Percentiles rank a stretch among this genome's conserved stretches.
Evolutionary conservation across 2,888 invertebrate species (phyloP).

Genomic region (Dasysyrphus albostriatus): DNA sequence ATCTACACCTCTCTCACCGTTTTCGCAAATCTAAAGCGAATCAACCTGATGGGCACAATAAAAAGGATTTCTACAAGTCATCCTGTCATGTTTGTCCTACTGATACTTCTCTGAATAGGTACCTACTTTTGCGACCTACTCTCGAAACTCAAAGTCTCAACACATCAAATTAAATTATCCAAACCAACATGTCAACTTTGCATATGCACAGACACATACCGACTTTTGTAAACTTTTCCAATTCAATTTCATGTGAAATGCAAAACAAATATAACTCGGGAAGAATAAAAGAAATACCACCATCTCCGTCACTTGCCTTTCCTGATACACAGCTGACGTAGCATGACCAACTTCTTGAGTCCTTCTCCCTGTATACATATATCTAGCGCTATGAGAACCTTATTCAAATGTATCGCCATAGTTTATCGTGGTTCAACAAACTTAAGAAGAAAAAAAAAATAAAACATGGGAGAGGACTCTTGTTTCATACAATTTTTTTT

Average conservation of each 20-base stretch:
- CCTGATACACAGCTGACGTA: conserved; percentile 27
- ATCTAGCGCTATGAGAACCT: background rate
- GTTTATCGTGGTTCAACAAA: conserved; percentile 41
- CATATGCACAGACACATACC: conserved; percentile 14
- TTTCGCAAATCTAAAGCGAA: background rate
- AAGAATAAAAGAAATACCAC: background rate
- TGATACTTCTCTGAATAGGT: background rate
- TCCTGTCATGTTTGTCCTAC: background rate
- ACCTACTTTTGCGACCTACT: background rate
- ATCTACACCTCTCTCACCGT: background rate
- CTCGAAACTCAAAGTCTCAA: background rate
- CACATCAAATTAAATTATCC: conserved; percentile 32
- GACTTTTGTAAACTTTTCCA: conserved; percentile 26
- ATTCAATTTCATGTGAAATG: conserved; percentile 44
- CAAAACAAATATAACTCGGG: conserved; percentile 31
- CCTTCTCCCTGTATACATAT: background rate
- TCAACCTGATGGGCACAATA: background rate
- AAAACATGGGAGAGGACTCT: background rate
- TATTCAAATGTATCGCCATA: conserved; percentile 45
- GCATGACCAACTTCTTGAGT: conserved; percentile 22
- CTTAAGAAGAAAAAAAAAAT: conserved; percentile 5
- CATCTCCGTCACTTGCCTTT: background rate
- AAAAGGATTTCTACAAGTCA: background rate
- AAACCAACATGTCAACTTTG: conserved; percentile 12
- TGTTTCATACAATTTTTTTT: conserved; percentile 34